These are phyloP conservation scores for Lineus longissimus DNA, from an alignment of 1,140 invertebrate genomes.

Conservation along the genomic window DNA sequence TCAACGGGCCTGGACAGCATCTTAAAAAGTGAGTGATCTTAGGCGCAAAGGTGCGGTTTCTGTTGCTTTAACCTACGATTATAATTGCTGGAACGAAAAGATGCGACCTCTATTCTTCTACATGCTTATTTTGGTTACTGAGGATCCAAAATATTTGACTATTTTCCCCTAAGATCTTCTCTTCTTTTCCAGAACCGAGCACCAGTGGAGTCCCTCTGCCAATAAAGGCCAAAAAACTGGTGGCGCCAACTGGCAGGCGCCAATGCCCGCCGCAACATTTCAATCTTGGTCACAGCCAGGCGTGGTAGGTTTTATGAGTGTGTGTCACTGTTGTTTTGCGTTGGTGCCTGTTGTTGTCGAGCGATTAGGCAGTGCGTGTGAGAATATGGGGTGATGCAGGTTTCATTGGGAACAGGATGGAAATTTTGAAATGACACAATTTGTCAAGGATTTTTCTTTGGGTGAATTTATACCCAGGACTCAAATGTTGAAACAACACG, in stretches of 20 bases:
- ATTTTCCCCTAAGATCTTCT: neutral
- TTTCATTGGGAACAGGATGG: neutral
- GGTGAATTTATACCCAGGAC: no score
- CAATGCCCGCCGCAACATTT: conserved; percentile 20
- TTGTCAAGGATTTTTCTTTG: neutral
- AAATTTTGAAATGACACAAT: neutral
- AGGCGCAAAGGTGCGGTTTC: no score
- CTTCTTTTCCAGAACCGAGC: conserved; percentile 31
- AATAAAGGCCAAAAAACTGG: conserved; percentile 42
- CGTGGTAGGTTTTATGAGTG: neutral
- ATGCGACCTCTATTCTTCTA: neutral
- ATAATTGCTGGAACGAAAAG: neutral
- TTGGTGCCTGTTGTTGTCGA: neutral
- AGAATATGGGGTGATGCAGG: neutral
- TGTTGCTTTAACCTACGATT: neutral
- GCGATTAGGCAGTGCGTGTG: neutral
- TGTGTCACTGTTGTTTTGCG: neutral
- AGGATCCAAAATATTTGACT: neutral
- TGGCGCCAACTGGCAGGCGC: conserved; percentile 37
- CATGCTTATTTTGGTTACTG: neutral
- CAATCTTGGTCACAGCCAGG: conserved; percentile 16
- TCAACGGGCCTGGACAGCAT: conserved; percentile 72
- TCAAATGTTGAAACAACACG: no score
- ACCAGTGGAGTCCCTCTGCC: conserved; percentile 48
- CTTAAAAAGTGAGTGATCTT: conserved; percentile 69